Evolutionary conservation across 2,797 vertebrate species (phyloP).

Genomic region (Borostomias antarcticus): DNA sequence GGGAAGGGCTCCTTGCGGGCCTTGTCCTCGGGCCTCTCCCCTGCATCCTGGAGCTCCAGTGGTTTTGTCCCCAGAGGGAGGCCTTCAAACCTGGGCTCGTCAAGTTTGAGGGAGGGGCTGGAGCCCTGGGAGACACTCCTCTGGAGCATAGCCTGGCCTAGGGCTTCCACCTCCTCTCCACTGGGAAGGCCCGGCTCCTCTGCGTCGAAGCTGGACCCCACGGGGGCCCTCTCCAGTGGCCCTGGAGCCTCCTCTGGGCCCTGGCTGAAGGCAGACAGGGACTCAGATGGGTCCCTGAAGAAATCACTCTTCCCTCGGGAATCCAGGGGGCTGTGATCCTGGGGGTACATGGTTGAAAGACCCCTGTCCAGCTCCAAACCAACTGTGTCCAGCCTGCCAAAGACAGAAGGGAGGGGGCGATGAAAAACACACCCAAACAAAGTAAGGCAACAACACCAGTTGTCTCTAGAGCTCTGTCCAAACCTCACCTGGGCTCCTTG

Average conservation of each 20-base stretch:
- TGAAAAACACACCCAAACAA: background rate
- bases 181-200: slow-evolving; percentile 76
- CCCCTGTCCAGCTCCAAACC: slow-evolving; percentile 85
- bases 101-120: slow-evolving; percentile 85
- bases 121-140: slow-evolving; percentile 92
- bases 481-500: slow-evolving; percentile 75
- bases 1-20: slow-evolving; percentile 85
- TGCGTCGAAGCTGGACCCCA: slow-evolving; percentile 76
- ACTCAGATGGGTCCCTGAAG: slow-evolving; percentile 83
- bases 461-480: too few species aligned
- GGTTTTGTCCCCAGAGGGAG: slow-evolving; percentile 76
- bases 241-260: slow-evolving; percentile 80
- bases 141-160: slow-evolving; percentile 82
- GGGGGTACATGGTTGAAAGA: slow-evolving; percentile 79
- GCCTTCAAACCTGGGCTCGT: slow-evolving; percentile 86
- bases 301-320: slow-evolving; percentile 84
- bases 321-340: slow-evolving; percentile 84
- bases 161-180: slow-evolving; percentile 79
- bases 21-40: slow-evolving; percentile 85
- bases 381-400: slow-evolving; percentile 82
- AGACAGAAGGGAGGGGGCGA: slow-evolving; percentile 2
- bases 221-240: slow-evolving; percentile 73
- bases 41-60: slow-evolving; percentile 80
- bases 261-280: slow-evolving; percentile 81
- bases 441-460: background rate